Evolutionary conservation across 2,797 vertebrate species (phyloP).

Genomic region (Austrolebias charrua): DNA sequence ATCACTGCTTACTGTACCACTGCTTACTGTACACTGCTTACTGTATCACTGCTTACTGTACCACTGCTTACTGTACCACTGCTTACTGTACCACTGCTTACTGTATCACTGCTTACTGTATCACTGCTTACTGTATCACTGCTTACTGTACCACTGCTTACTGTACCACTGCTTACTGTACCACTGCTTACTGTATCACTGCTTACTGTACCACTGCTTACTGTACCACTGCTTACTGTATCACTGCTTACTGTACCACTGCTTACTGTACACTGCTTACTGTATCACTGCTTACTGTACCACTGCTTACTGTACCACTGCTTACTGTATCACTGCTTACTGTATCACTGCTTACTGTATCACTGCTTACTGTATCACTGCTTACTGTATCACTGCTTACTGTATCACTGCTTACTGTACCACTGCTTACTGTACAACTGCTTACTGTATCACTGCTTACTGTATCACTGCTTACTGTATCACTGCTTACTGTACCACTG

Average conservation of each 20-base stretch:
- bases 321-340: conserved; percentile 73
- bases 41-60: conserved; percentile 73
- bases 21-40: too few species aligned
- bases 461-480: conserved; percentile 73
- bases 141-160: conserved; percentile 73
- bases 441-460: conserved; percentile 73
- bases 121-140: conserved; percentile 73
- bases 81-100: conserved; percentile 73
- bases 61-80: conserved; percentile 73
- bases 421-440: conserved; percentile 72
- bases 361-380: conserved; percentile 72
- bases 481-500: conserved; percentile 72
- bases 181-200: conserved; percentile 73
- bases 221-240: conserved; percentile 73
- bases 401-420: conserved; percentile 73
- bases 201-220: conserved; percentile 73
- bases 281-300: conserved; percentile 73
- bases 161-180: conserved; percentile 73
- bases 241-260: conserved; percentile 73
- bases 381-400: conserved; percentile 73
- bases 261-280: too few species aligned
- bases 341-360: conserved; percentile 73
- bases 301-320: conserved; percentile 72
- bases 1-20: conserved; percentile 72
- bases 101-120: conserved; percentile 73